These are phyloP conservation scores for Folsomia manolachei DNA, from an alignment of 2,888 invertebrate genomes.

Conservation along the genomic window DNA sequence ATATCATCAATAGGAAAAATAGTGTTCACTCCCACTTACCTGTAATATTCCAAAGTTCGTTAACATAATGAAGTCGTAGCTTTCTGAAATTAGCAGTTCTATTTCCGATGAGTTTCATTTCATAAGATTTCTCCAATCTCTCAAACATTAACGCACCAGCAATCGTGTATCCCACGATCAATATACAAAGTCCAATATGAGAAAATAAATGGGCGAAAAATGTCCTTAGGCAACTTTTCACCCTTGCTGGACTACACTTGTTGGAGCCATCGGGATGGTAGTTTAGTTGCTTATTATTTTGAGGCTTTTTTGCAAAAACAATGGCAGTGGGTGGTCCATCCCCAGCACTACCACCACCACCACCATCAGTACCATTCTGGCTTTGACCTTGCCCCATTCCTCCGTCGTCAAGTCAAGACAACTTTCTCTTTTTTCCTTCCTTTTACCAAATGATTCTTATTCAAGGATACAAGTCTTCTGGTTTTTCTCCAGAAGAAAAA, in stretches of 20 bases:
- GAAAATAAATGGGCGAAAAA: slow-evolving; percentile 64
- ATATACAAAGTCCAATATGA: slow-evolving; percentile 67
- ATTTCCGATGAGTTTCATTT: slow-evolving; percentile 59
- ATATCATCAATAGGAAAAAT: neutral
- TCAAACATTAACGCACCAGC: slow-evolving; percentile 73
- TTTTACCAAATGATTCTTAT: neutral
- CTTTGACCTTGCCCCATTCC: neutral
- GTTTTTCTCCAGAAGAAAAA: neutral
- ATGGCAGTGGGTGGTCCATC: neutral
- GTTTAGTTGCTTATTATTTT: no score
- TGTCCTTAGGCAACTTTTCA: slow-evolving; percentile 53
- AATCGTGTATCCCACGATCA: slow-evolving; percentile 72
- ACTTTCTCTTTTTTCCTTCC: neutral
- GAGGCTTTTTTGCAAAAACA: neutral
- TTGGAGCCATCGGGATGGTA: slow-evolving; percentile 9
- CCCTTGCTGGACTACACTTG: slow-evolving; percentile 43
- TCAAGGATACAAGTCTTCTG: no score
- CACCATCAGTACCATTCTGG: neutral
- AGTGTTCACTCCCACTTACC: slow-evolving; percentile 59
- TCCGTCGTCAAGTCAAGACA: neutral
- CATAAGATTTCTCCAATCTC: slow-evolving; percentile 69
- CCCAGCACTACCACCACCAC: neutral
- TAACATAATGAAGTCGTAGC: slow-evolving; percentile 62
- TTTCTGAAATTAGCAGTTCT: slow-evolving; percentile 42
- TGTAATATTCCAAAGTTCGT: slow-evolving; percentile 76